Percentiles rank a stretch among this genome's conserved stretches.
Conservation (phyloP, 2,113 vertebrate species). For the Rissa tridactyla region DNA sequence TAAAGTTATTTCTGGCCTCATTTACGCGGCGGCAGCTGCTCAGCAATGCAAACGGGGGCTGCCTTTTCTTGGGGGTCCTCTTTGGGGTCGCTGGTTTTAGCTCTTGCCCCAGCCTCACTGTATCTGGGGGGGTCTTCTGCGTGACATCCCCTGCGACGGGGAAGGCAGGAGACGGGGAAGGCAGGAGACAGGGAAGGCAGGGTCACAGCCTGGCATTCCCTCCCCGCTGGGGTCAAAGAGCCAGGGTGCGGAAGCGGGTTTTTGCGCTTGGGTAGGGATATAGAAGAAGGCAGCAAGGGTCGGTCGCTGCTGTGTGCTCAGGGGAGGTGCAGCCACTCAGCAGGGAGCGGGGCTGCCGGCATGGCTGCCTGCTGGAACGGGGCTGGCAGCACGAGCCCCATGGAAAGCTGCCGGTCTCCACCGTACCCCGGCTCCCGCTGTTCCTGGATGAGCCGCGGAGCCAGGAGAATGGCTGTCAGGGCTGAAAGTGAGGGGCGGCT, state of each 20-base stretch:
- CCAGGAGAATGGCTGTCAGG: background rate
- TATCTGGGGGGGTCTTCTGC: background rate
- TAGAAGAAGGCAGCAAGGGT: accelerated
- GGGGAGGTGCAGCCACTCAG: background rate
- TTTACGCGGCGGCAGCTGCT: background rate
- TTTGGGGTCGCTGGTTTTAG: background rate
- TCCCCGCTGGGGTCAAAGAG: background rate
- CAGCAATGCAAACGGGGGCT: background rate
- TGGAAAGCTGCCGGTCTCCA: background rate
- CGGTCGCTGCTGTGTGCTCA: background rate
- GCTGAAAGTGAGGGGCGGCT: background rate
- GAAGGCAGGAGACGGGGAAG: background rate
- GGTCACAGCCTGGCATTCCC: accelerated
- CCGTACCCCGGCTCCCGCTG: accelerated
- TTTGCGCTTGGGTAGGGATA: background rate
- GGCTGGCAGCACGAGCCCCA: background rate
- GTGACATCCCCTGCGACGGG: accelerated
- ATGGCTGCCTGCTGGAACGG: background rate
- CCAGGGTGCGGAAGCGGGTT: background rate
- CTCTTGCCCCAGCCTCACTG: background rate
- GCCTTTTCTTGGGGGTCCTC: background rate
- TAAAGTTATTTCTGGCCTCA: background rate
- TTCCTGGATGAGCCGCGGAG: background rate
- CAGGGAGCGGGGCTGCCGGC: background rate
- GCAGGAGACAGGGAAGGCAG: background rate